phyloP scores from a whole-genome alignment of 2,888 invertebrate species.

The Cataglyphis altisquamis region DNA sequence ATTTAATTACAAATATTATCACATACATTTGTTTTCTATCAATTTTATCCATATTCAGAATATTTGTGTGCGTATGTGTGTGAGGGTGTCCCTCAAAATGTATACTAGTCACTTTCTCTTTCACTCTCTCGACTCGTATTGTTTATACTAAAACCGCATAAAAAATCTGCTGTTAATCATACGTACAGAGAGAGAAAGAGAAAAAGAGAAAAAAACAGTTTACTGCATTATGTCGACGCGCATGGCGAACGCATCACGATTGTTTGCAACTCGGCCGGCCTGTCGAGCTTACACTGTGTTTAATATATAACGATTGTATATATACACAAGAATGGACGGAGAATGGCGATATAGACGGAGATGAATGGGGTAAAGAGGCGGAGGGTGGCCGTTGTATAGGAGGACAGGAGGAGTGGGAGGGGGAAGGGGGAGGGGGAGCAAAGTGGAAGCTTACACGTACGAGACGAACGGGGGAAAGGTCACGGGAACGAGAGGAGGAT shows the following conservation, averaged over 20 bases:
- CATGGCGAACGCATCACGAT: constrained; percentile 50
- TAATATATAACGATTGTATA: constrained; percentile 70
- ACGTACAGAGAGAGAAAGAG: background rate
- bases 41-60: background rate
- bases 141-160: background rate
- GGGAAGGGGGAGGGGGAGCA: constrained; percentile 18
- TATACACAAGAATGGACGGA: constrained; percentile 62
- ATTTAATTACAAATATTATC: background rate
- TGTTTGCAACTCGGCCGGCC: constrained; percentile 56
- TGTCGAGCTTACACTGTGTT: constrained; percentile 60
- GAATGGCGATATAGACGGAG: constrained; percentile 70
- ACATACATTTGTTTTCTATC: background rate
- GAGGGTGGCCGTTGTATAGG: constrained; percentile 72
- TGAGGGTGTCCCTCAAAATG: background rate
- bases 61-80: background rate
- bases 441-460: constrained; percentile 44
- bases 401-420: constrained; percentile 50
- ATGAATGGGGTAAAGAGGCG: constrained; percentile 72
- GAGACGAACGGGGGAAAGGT: constrained; percentile 31
- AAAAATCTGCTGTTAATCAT: constrained; percentile 38
- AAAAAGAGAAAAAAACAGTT: constrained; percentile 4
- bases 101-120: background rate
- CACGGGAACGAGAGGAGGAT: constrained; percentile 45
- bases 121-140: background rate
- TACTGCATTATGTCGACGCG: constrained; percentile 52